phyloP scores from a whole-genome alignment of 2,888 invertebrate genomes.

The Papilio demoleus region DNA sequence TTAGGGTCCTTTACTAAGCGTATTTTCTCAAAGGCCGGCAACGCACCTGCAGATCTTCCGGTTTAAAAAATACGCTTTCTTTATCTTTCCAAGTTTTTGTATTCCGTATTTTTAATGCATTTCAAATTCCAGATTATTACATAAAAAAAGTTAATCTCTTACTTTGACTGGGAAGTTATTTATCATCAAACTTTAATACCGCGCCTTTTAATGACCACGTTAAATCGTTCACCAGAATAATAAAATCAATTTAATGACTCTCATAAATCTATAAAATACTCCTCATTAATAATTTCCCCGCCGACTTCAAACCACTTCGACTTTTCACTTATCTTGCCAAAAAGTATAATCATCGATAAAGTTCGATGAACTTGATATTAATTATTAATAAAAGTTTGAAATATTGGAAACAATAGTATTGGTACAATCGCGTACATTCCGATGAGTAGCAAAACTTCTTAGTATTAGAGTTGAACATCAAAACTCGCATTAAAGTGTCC shows the following conservation, averaged over 20 bases:
- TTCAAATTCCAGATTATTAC: too few relatives aligned
- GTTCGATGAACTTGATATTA: conserved; percentile 35
- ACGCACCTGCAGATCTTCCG: too few relatives aligned
- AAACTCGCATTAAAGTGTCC: conserved; percentile 82
- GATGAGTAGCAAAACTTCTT: conserved; percentile 69
- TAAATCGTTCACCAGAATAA: conserved; percentile 34
- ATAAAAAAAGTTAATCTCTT: not conserved
- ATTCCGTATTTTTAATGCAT: too few relatives aligned
- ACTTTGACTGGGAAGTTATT: not conserved
- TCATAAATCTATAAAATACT: conserved; percentile 30
- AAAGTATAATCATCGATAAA: conserved; percentile 28
- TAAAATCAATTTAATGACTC: conserved; percentile 30
- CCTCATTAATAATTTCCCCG: conserved; percentile 29
- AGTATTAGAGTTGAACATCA: conserved; percentile 82
- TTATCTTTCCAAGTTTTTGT: too few relatives aligned
- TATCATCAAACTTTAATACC: conserved; percentile 16
- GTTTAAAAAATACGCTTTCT: too few relatives aligned
- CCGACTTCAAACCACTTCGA: conserved; percentile 26
- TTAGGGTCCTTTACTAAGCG: too few relatives aligned
- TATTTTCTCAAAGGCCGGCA: too few relatives aligned
- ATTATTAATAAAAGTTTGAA: conserved; percentile 33
- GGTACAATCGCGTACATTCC: conserved; percentile 53
- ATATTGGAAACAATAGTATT: conserved; percentile 38
- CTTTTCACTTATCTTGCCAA: conserved; percentile 35
- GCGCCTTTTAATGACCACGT: conserved; percentile 17